Percentiles rank a stretch among this genome's conserved stretches.
These are phyloP conservation scores for Tapera naevia DNA, from an alignment of 2,797 vertebrate genomes.

Conservation along the genomic window DNA sequence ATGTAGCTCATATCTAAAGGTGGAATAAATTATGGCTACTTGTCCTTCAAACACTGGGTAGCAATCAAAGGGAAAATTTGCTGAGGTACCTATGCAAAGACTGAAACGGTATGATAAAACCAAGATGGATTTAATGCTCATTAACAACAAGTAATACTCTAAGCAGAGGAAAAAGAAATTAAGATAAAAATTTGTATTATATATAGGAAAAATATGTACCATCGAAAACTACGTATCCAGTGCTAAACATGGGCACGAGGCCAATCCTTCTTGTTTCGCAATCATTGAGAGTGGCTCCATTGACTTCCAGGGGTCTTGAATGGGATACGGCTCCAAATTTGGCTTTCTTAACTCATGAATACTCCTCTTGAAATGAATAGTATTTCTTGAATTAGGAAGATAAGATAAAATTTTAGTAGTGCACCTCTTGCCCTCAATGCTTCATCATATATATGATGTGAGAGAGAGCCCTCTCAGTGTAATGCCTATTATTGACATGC, in stretches of 20 bases:
- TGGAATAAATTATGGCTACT: background rate
- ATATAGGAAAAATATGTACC: conserved; percentile 3
- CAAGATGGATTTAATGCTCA: background rate
- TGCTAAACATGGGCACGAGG: background rate
- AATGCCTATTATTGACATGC: background rate
- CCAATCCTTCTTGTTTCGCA: conserved; percentile 6
- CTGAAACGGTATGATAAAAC: background rate
- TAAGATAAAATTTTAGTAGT: background rate
- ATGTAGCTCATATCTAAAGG: background rate
- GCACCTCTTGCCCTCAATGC: background rate
- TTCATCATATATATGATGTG: background rate
- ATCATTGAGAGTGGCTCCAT: background rate
- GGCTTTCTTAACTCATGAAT: background rate
- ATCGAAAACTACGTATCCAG: conserved; percentile 11
- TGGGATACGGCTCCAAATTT: conserved; percentile 21
- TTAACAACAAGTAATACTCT: background rate
- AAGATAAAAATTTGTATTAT: background rate
- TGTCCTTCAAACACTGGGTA: background rate
- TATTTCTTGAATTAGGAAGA: background rate
- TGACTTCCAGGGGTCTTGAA: conserved; percentile 7
- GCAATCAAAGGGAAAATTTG: background rate
- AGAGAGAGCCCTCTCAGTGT: background rate
- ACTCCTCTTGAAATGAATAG: background rate
- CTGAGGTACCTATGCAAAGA: background rate
- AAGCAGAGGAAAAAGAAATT: background rate